phyloP scores from a whole-genome alignment of 1,140 invertebrate species.

The Dufourea novaeangliae region DNA sequence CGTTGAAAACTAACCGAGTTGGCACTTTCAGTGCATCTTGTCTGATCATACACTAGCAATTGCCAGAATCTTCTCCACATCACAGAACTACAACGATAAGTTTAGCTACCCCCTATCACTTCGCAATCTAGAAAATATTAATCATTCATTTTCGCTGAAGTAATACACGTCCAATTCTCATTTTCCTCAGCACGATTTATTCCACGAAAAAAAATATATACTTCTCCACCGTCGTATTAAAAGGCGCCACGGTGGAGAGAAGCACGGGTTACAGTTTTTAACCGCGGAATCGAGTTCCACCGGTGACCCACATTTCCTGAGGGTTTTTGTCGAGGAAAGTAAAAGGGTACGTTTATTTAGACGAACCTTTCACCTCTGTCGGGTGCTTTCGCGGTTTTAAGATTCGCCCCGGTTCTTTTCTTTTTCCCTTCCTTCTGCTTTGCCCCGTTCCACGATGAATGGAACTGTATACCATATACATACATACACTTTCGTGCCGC shows the following conservation, averaged over 20 bases:
- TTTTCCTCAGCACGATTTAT: neutral
- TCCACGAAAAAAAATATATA: neutral
- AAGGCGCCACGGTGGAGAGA: neutral
- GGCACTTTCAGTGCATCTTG: too few relatives aligned
- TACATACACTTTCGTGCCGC: conserved; percentile 34
- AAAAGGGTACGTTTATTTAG: conserved; percentile 51
- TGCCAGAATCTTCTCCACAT: too few relatives aligned
- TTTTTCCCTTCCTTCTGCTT: too few relatives aligned
- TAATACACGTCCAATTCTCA: neutral
- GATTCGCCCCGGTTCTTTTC: conserved; percentile 26
- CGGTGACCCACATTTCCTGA: conserved; percentile 37
- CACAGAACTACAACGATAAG: too few relatives aligned
- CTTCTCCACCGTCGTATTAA: neutral
- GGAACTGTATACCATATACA: conserved; percentile 36
- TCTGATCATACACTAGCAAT: too few relatives aligned
- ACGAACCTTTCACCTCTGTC: conserved; percentile 49
- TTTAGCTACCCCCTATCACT: neutral
- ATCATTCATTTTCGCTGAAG: neutral
- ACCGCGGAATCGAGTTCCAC: conserved; percentile 47
- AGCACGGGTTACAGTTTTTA: conserved; percentile 30
- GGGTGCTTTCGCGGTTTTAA: conserved; percentile 46
- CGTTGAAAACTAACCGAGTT: too few relatives aligned
- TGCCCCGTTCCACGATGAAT: conserved; percentile 42
- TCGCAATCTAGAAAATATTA: neutral
- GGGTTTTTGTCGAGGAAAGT: conserved; percentile 50